Base-by-base conservation (phyloP, 2,797 vertebrate species). In the Periparus ater region DNA sequence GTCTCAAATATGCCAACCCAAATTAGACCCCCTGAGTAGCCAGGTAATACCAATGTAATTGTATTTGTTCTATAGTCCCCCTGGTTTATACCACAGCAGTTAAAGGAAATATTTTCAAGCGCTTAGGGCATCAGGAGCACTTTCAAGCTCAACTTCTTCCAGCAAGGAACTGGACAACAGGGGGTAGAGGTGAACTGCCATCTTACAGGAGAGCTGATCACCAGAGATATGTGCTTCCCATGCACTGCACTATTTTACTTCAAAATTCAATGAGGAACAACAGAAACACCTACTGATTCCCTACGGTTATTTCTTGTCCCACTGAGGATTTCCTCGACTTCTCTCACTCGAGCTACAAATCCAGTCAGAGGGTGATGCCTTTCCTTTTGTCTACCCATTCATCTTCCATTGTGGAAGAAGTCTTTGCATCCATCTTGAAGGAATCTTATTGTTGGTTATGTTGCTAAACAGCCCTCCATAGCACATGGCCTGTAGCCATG, bases 401-500 rank as follows among this genome's bases (percentile, higher is more conserved):
- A 16, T 91, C 80, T 89, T 54, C 38, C 18, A 26, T 29, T 13
- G 8, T 40, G 62, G 61, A 61, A 34, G 45, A 96, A 95, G 65
- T 72, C 60, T 77, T 88, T 89, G 85, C 91, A 94, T 95, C 91
- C 94, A 95, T 68, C 77, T 96, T 85, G 91, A 89, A 93, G 92
- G 86, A 94, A 95, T 91, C 80, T 70, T 87, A 47, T 48, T 81
- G 89, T 66, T 89, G 85, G 53, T 94, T 89, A 70, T 4, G 17
- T 65, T 96, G 76, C 95, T 93, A 84, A 95, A 79, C 48, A 96
- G 6, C 34, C 15, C 40, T 92, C 61, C 9, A 2, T 72, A 89
- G 34, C 3, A 2, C 32, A 36, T 50, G 63, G 53, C 75, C 93
- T 60, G 10, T 50, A 73, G 66, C 19, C 0, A 1, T 97, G 95